Conservation (phyloP, 2,797 vertebrate genomes). For the Crypturellus tataupa region DNA sequence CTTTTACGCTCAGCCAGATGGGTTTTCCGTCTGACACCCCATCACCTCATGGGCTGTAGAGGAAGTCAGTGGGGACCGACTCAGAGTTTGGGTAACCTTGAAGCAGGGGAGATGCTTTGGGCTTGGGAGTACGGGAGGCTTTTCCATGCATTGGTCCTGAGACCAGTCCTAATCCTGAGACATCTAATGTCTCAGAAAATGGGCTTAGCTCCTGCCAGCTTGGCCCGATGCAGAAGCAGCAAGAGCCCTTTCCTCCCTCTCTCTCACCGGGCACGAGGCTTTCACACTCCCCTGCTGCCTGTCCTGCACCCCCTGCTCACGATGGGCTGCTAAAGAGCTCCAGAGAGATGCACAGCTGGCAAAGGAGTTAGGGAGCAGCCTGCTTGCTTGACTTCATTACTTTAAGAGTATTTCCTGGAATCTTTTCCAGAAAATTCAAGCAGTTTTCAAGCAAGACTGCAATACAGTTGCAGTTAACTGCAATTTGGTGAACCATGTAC, state of each 20-base stretch:
- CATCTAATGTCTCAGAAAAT: not conserved
- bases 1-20: not conserved
- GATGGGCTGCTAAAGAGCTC: not conserved
- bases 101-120: not conserved
- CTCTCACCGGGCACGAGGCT: not conserved
- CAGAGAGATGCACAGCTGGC: not conserved
- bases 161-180: no score
- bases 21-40: not conserved
- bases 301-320: not conserved
- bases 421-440: not conserved
- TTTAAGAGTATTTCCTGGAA: not conserved
- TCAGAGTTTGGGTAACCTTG: not conserved
- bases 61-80: not conserved
- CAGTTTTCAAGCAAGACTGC: not conserved
- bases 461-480: not conserved
- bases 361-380: not conserved
- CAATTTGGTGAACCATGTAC: not conserved
- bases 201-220: not conserved
- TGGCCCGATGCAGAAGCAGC: not conserved
- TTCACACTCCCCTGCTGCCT: not conserved
- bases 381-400: not conserved
- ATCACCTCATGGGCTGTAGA: not conserved
- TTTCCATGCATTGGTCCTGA: not conserved
- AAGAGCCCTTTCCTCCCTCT: not conserved
- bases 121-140: not conserved